Base-by-base conservation (phyloP, 2,797 vertebrate genomes). In the Stomatorhinus walkeri region DNA sequence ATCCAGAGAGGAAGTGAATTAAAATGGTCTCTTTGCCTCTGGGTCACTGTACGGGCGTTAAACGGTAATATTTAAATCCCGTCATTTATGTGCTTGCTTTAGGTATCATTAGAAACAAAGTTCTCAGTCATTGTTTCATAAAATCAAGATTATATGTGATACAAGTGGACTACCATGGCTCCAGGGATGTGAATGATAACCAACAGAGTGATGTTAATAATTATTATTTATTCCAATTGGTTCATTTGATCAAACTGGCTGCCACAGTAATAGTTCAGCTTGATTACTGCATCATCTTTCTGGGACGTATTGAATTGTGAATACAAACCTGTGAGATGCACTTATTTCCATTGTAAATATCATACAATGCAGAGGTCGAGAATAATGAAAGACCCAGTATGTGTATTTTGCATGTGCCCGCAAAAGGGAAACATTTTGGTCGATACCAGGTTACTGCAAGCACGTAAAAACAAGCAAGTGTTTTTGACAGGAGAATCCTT, bases 321-420 rank as follows among this genome's bases (percentile, higher is more conserved):
- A 56, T 87, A n/a, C 36, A 64, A 24, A 12, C 56, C 9, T 87
- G 86, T 46, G 52, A 61, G 19, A 54, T 86, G 85, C 85, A 86
- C 52, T 86, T 86, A 86, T 86, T 86, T 54, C n/a, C 32, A 56
- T 86, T 86, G 85, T 86, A 59, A 86, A 56, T 88, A 72, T 32
- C 46, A 28, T 40, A 36, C 48, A 86, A 36, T 10, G 49, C 19
- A 49, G 28, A 56, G 32, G 16, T 36, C 2, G 19, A 54, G 49
- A 56, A 19, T 19, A 59, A 56, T 56, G 52, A 49, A 32, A 56
- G 51, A 56, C 51, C 49, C 28, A 59, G 1, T 32, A n/a, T 40
- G n/a, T 86, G 49, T 86, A 12, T 86, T 54, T 86, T 43, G 43
- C 40, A 43, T 43, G 72, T 79, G 28, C 52, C 51, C 40, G 1